These are phyloP conservation scores for Pitta sordida DNA, from an alignment of 2,113 vertebrate species.

Conservation along the genomic window DNA sequence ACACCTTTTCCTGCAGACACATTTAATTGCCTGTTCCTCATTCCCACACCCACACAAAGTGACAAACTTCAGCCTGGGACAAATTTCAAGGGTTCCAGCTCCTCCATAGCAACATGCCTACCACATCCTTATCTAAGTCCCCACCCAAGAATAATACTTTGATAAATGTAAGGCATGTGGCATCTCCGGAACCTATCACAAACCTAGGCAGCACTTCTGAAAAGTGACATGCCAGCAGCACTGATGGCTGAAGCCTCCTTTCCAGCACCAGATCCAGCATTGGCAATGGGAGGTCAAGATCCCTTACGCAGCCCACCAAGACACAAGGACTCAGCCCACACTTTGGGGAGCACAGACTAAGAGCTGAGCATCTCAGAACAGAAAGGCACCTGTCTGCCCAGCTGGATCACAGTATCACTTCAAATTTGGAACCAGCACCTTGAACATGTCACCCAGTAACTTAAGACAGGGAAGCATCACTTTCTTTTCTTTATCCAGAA, in stretches of 20 bases:
- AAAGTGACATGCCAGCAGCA: not conserved
- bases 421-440: not conserved
- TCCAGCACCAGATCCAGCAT: not conserved
- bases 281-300: not conserved
- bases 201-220: not conserved
- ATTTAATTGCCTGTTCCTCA: not conserved
- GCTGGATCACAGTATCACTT: not conserved
- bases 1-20: not conserved
- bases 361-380: not conserved
- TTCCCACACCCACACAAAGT: not conserved
- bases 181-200: not conserved
- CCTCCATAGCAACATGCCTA: not conserved
- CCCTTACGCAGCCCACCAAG: accelerated
- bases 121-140: not conserved
- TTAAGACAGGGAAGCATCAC: not conserved
- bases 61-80: not conserved
- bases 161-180: not conserved
- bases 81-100: not conserved
- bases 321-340: not conserved
- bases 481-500: not conserved
- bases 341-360: not conserved
- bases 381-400: not conserved
- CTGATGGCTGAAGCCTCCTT: not conserved
- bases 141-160: not conserved
- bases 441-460: not conserved